These are phyloP conservation scores for Ochlodes sylvanus DNA, from an alignment of 2,888 invertebrate species.

Conservation along the genomic window DNA sequence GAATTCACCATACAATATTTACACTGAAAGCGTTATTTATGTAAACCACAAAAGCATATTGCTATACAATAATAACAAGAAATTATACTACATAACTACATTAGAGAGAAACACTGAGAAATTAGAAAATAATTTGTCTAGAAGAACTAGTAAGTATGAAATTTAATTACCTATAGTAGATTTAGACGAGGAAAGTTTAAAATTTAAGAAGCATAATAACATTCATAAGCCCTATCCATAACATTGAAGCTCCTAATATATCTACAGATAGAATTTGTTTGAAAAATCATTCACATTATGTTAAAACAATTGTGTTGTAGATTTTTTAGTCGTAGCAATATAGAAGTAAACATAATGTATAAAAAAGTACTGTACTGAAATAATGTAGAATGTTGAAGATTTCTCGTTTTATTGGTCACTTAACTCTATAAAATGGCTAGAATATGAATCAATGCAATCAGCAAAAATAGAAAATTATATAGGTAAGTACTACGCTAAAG, in stretches of 20 bases:
- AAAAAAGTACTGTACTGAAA: no score
- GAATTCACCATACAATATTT: conserved; percentile 55
- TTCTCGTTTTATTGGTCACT: no score
- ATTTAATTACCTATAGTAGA: neutral
- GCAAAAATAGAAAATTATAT: no score
- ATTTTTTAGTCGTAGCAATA: no score
- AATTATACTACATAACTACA: conserved; percentile 3
- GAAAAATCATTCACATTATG: no score
- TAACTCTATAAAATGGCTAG: no score
- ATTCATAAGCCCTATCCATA: neutral
- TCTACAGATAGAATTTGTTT: neutral
- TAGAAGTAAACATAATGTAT: no score
- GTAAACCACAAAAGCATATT: conserved; percentile 17
- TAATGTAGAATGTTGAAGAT: no score
- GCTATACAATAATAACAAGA: conserved; percentile 2
- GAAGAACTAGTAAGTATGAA: neutral
- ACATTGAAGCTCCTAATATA: neutral
- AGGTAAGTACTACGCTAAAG: no score
- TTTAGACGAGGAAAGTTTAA: neutral
- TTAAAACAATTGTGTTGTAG: no score
- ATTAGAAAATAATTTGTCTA: neutral
- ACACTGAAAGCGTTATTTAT: conserved; percentile 50
- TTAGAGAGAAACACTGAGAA: conserved; percentile 4
- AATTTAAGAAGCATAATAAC: neutral
- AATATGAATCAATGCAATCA: no score